These are phyloP conservation scores for Hypomecis punctinalis DNA, from an alignment of 2,888 invertebrate genomes.

Conservation along the genomic window DNA sequence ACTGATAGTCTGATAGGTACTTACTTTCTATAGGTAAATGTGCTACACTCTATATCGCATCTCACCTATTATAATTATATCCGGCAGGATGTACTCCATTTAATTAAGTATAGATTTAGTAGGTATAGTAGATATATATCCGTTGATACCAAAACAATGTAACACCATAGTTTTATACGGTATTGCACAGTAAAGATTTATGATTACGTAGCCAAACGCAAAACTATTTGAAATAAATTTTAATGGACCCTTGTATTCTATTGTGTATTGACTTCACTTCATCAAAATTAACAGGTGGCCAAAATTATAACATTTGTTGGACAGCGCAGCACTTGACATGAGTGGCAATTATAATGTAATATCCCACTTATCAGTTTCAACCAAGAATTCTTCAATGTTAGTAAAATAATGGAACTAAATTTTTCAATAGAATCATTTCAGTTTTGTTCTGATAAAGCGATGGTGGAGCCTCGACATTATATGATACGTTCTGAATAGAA, in stretches of 20 bases:
- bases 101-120: too few species aligned
- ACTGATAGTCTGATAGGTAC: too few species aligned
- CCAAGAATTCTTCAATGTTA: background rate
- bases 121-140: too few species aligned
- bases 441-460: background rate
- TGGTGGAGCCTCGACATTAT: background rate
- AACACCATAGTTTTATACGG: too few species aligned
- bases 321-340: conserved; percentile 40
- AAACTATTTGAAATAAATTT: too few species aligned
- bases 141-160: too few species aligned
- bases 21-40: too few species aligned
- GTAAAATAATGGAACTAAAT: background rate
- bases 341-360: conserved; percentile 31
- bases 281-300: conserved; percentile 31
- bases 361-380: conserved; percentile 28
- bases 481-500: background rate
- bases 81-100: too few species aligned
- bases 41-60: too few species aligned
- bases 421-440: background rate
- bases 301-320: conserved; percentile 39
- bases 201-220: too few species aligned
- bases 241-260: background rate
- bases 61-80: too few species aligned
- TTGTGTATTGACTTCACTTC: conserved; percentile 6
- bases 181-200: too few species aligned